A percentile compares a stretch with the other conserved stretches of the same genome.
phyloP scores from a whole-genome alignment of 2,113 vertebrate species.

The Oryzias javanicus region DNA sequence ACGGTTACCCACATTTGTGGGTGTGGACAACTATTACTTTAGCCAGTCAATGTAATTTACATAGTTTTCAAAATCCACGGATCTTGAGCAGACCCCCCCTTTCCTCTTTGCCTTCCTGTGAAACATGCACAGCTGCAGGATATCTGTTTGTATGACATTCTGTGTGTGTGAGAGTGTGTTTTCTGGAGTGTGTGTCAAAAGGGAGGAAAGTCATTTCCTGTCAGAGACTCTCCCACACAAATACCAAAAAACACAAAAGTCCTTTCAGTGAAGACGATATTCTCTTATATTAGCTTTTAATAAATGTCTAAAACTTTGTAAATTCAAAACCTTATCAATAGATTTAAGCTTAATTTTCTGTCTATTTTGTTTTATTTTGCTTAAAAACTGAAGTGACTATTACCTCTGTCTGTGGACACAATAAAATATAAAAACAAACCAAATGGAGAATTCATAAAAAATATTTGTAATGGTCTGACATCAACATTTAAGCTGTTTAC shows the following conservation, averaged over 20 bases:
- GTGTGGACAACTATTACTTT: background rate
- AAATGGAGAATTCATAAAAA: background rate
- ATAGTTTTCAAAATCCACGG: background rate
- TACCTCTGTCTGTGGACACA: background rate
- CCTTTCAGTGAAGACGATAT: background rate
- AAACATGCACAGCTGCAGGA: constrained; percentile 48
- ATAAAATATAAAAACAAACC: background rate
- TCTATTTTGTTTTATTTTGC: background rate
- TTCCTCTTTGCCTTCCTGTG: constrained; percentile 17
- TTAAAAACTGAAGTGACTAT: background rate
- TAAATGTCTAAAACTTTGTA: too few species aligned
- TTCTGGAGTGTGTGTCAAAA: background rate
- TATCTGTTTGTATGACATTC: constrained; percentile 15
- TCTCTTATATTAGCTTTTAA: background rate
- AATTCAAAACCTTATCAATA: too few species aligned
- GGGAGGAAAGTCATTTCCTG: constrained; percentile 58
- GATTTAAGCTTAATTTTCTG: background rate
- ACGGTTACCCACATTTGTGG: background rate
- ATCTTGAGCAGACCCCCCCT: background rate
- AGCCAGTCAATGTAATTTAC: background rate
- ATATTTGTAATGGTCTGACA: background rate
- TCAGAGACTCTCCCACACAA: constrained; percentile 26
- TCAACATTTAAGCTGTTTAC: background rate
- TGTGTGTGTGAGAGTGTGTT: constrained; percentile 7
- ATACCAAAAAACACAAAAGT: constrained; percentile 8